These are phyloP conservation scores for Clostera curtula DNA, from an alignment of 2,888 invertebrate genomes.

Conservation along the genomic window DNA sequence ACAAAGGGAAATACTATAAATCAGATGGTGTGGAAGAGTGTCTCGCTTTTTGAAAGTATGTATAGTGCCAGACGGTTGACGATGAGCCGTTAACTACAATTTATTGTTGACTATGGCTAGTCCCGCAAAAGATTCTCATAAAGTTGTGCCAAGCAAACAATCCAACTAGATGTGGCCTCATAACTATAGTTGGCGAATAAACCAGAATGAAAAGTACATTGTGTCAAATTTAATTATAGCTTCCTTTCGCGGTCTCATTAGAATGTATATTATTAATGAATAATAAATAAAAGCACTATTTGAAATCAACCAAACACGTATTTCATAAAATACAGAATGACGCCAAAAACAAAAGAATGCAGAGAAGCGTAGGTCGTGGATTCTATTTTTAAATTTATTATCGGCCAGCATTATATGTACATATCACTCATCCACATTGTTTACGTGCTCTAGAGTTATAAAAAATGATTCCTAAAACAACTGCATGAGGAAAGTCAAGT, in stretches of 20 bases:
- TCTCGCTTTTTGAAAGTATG: constrained; percentile 37
- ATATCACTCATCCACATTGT: too few relatives aligned
- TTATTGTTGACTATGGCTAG: constrained; percentile 61
- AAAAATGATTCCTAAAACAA: too few relatives aligned
- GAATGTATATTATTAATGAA: constrained; percentile 24
- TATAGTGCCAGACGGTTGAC: constrained; percentile 43
- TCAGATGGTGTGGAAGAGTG: constrained; percentile 47
- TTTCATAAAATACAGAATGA: too few relatives aligned
- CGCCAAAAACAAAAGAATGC: too few relatives aligned
- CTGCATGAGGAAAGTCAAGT: too few relatives aligned
- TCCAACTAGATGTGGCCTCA: constrained; percentile 56
- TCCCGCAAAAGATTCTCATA: constrained; percentile 55
- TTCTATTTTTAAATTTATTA: too few relatives aligned
- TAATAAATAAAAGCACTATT: too few relatives aligned
- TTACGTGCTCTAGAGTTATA: too few relatives aligned
- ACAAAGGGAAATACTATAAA: constrained; percentile 45
- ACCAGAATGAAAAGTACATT: constrained; percentile 26
- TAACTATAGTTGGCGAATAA: constrained; percentile 55
- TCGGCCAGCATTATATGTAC: too few relatives aligned
- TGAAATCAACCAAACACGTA: too few relatives aligned
- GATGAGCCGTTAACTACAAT: constrained; percentile 53
- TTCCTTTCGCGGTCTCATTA: constrained; percentile 23
- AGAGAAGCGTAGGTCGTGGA: too few relatives aligned
- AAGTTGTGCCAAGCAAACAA: constrained; percentile 62
- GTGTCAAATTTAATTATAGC: constrained; percentile 16